Evolutionary conservation across 2,888 invertebrate genomes (phyloP).

Genomic region (Theodoxus fluviatilis): DNA sequence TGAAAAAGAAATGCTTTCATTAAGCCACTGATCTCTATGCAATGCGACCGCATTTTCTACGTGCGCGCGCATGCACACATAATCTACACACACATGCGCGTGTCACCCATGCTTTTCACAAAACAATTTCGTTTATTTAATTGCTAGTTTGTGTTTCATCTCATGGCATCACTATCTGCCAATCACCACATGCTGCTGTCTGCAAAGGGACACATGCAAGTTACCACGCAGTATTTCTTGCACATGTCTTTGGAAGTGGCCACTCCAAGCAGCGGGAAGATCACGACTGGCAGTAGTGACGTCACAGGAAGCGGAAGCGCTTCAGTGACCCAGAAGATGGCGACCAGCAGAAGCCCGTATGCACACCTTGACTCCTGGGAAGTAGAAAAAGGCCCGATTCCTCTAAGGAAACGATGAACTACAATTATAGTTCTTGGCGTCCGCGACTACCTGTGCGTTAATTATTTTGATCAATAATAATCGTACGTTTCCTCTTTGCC

Average conservation of each 20-base stretch:
- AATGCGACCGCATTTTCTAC: too few species aligned
- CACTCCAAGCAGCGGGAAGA: conserved; percentile 59
- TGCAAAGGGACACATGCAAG: too few species aligned
- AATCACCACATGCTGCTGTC: too few species aligned
- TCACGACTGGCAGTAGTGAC: conserved; percentile 56
- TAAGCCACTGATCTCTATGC: too few species aligned
- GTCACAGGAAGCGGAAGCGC: conserved; percentile 59
- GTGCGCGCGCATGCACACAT: too few species aligned
- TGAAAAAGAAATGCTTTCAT: too few species aligned
- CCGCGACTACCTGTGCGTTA: too few species aligned
- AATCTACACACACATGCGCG: neutral
- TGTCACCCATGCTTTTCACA: neutral
- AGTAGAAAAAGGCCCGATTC: conserved; percentile 1
- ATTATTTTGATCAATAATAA: too few species aligned
- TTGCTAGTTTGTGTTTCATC: neutral
- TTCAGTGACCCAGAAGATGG: conserved; percentile 58
- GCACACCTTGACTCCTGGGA: conserved; percentile 51
- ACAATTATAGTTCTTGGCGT: too few species aligned
- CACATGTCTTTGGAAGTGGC: conserved; percentile 52
- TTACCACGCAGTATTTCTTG: conserved; percentile 50
- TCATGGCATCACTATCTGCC: neutral
- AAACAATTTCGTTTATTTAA: neutral
- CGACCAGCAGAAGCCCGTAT: conserved; percentile 53
- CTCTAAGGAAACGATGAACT: too few species aligned
- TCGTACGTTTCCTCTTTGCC: too few species aligned